Conservation (phyloP, 2,113 vertebrate species). For the Microtus ochrogaster region DNA sequence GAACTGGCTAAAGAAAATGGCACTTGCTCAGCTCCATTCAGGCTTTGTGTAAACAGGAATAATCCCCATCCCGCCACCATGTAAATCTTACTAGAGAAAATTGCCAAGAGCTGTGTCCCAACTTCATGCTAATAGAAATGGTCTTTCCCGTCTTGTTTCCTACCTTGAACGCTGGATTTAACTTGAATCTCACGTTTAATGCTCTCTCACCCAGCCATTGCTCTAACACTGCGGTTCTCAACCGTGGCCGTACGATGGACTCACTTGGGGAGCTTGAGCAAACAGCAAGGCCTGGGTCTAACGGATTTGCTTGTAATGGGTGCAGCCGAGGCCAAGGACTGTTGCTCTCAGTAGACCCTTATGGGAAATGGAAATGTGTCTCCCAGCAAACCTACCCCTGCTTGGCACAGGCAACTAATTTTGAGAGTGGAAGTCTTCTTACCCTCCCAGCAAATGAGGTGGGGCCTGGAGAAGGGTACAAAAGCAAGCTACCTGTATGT, state of each 20-base stretch:
- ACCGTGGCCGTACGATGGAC: neutral
- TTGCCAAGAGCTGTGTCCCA: neutral
- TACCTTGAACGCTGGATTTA: conserved; percentile 14
- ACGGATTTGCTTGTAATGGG: neutral
- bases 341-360: neutral
- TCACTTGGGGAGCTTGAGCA: neutral
- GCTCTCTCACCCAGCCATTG: neutral
- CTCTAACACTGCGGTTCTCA: neutral
- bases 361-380: neutral
- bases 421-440: conserved; percentile 20
- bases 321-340: neutral
- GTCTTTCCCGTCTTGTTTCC: conserved; percentile 36
- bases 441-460: conserved; percentile 25
- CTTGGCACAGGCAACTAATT: neutral
- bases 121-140: neutral
- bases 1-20: conserved; percentile 18
- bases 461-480: too few species aligned
- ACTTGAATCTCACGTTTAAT: neutral
- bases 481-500: neutral
- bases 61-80: neutral
- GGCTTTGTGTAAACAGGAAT: neutral
- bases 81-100: conserved; percentile 31
- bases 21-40: neutral
- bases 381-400: neutral
- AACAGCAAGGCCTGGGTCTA: neutral